A percentile compares a stretch with the other conserved stretches of the same genome.
Evolutionary conservation across 92 coral and sea anemone species (phyloP).

Genomic region (Phenganax marumi): DNA sequence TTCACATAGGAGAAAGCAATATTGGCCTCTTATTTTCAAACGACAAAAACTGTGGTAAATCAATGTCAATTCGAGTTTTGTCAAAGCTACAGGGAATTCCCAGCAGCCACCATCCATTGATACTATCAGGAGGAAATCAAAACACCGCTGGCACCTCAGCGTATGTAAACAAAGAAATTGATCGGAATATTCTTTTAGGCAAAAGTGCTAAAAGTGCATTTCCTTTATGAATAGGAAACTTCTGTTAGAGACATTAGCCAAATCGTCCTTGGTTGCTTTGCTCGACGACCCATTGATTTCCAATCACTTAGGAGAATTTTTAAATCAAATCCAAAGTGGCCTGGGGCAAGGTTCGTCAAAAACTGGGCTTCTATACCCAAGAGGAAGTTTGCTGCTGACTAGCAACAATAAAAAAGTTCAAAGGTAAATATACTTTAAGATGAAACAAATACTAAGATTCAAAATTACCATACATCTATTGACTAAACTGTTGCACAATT

Average conservation of each 20-base stretch:
- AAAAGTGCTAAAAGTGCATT: background rate
- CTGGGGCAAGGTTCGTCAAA: conserved; percentile 56
- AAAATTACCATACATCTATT: background rate
- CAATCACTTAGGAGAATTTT: conserved; percentile 55
- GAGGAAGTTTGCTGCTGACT: conserved; percentile 46
- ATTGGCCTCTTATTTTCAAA: background rate
- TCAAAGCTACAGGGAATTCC: background rate
- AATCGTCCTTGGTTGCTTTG: conserved; percentile 45
- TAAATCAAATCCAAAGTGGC: conserved; percentile 61
- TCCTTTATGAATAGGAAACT: conserved; percentile 44
- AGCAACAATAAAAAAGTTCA: conserved; percentile 47
- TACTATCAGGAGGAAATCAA: conserved; percentile 5
- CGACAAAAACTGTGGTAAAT: conserved; percentile 6
- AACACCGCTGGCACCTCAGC: background rate
- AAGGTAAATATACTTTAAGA: too few species aligned
- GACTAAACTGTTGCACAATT: background rate
- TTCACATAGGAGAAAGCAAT: background rate
- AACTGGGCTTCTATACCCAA: conserved; percentile 50
- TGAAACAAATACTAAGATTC: too few species aligned
- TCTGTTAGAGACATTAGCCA: conserved; percentile 41
- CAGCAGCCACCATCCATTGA: background rate
- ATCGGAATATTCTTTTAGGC: too few species aligned
- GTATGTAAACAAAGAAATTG: background rate
- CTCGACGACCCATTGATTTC: conserved; percentile 56
- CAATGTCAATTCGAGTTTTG: background rate